These are phyloP conservation scores for Montifringilla adamsi DNA, from an alignment of 2,113 vertebrate genomes.

Conservation along the genomic window DNA sequence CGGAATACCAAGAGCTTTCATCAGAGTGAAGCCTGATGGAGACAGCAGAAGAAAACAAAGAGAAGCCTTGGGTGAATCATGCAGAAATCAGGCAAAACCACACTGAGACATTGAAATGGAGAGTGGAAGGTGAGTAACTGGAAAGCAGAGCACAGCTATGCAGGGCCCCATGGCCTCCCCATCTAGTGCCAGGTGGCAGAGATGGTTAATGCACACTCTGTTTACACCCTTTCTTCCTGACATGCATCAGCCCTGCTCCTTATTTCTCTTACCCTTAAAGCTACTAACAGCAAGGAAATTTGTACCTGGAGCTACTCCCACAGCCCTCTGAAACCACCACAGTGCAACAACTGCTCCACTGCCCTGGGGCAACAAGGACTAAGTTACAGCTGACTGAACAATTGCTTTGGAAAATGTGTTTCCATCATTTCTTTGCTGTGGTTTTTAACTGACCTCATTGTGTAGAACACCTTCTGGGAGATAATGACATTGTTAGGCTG, in stretches of 20 bases:
- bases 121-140: background rate
- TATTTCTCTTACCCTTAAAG: background rate
- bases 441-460: background rate
- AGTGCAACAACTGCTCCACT: background rate
- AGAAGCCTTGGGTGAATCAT: background rate
- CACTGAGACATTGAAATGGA: background rate
- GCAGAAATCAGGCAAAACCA: background rate
- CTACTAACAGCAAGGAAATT: background rate
- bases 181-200: background rate
- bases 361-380: background rate
- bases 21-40: conserved; percentile 71
- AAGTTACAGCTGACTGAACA: background rate
- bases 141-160: background rate
- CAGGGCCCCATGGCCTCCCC: background rate
- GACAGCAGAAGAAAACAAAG: background rate
- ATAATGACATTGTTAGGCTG: background rate
- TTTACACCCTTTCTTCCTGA: background rate
- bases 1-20: conserved; percentile 79
- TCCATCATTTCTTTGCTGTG: background rate
- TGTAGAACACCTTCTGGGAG: background rate
- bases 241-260: background rate
- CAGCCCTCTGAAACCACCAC: background rate
- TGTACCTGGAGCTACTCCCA: background rate
- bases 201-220: background rate
- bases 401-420: background rate